phyloP scores from a whole-genome alignment of 2,797 vertebrate genomes.

The Myotis myotis region DNA sequence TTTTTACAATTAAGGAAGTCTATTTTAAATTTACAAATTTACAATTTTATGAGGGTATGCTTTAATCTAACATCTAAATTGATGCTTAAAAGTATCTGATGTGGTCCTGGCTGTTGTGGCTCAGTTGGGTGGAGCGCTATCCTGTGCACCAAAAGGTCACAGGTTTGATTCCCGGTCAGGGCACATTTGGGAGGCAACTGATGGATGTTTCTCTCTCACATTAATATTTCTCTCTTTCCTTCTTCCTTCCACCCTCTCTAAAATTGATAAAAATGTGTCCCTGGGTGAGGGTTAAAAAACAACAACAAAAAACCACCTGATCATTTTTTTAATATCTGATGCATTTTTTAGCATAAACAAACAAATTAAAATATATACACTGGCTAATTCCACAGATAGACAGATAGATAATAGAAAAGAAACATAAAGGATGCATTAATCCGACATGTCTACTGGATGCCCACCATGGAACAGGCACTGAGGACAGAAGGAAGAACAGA shows the following conservation, averaged over 20 bases:
- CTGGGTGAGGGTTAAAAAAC: neutral
- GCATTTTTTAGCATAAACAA: neutral
- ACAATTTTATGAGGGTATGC: neutral
- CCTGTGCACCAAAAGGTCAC: neutral
- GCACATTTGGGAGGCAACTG: neutral
- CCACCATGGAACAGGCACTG: neutral
- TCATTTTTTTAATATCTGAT: neutral
- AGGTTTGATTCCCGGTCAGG: neutral
- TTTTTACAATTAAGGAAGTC: conserved; percentile 19
- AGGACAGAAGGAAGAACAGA: neutral
- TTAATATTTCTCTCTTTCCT: neutral
- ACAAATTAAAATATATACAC: neutral
- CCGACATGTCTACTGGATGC: neutral
- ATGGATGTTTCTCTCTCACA: neutral
- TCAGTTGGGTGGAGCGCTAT: neutral
- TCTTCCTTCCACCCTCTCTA: neutral
- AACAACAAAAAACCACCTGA: neutral
- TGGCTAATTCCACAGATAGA: neutral
- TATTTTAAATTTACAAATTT: neutral
- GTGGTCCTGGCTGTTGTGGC: neutral
- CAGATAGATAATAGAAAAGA: neutral
- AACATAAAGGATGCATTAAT: neutral
- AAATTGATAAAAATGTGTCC: neutral
- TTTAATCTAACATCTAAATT: conserved; percentile 18
- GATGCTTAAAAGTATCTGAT: neutral